phyloP scores from a whole-genome alignment of 2,797 vertebrate genomes.

The Carcharodon carcharias region DNA sequence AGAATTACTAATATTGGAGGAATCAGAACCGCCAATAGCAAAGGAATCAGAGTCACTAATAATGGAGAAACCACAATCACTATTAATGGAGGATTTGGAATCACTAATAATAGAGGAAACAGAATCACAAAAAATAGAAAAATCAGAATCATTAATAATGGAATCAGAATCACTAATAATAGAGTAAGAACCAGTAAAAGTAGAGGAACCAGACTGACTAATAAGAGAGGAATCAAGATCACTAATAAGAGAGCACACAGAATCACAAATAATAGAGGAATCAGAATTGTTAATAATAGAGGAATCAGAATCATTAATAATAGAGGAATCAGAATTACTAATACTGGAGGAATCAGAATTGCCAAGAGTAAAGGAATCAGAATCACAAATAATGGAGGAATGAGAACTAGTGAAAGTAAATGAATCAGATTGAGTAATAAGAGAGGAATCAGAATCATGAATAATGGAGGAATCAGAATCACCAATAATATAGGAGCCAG shows the following conservation, averaged over 20 bases:
- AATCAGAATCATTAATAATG: not conserved
- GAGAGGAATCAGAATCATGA: too few species aligned
- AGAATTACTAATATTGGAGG: not conserved
- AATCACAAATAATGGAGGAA: too few species aligned
- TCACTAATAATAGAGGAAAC: not conserved
- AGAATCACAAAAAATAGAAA: not conserved
- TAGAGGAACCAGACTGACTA: not conserved
- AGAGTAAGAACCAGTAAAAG: not conserved
- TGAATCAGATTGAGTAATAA: not conserved
- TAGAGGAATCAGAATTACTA: not conserved
- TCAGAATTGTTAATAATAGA: not conserved
- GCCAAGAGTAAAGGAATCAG: not conserved
- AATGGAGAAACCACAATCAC: not conserved
- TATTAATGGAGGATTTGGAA: not conserved
- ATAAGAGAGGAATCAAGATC: not conserved
- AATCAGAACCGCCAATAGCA: not conserved
- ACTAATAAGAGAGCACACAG: not conserved
- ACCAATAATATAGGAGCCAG: not conserved
- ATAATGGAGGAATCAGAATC: not conserved
- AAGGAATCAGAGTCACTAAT: not conserved
- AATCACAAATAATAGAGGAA: not conserved
- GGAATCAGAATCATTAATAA: not conserved
- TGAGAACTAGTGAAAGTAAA: not conserved
- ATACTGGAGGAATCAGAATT: not conserved
- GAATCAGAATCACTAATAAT: not conserved